These are phyloP conservation scores for Lepidocyrtoides sp. DNA, from an alignment of 2,888 invertebrate genomes.

Conservation along the genomic window DNA sequence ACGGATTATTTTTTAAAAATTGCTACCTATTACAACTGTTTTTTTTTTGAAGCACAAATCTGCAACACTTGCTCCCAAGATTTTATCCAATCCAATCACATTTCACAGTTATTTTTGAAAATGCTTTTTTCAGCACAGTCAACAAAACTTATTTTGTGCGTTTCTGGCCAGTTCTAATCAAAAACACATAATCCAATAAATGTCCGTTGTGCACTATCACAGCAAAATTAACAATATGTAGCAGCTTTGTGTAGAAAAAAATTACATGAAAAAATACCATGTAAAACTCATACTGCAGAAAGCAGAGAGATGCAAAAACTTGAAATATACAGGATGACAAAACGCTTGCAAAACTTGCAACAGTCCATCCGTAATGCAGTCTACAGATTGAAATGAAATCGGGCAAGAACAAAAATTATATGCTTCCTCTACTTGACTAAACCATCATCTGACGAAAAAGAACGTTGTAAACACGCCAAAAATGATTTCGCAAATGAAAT, in stretches of 20 bases:
- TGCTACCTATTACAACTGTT: background rate
- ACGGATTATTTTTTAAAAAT: too few relatives aligned
- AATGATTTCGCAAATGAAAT: conserved; percentile 42
- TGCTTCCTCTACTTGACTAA: conserved; percentile 32
- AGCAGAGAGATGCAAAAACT: background rate
- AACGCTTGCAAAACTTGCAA: background rate
- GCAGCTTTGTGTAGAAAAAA: background rate
- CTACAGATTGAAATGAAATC: background rate
- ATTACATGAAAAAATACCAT: background rate
- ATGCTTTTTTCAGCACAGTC: too few relatives aligned
- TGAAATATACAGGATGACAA: background rate
- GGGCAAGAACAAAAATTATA: background rate
- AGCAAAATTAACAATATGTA: background rate
- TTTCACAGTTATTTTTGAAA: too few relatives aligned
- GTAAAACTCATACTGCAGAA: too few relatives aligned
- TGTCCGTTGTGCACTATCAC: background rate
- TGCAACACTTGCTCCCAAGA: too few relatives aligned
- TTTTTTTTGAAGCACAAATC: background rate
- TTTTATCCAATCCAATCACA: too few relatives aligned
- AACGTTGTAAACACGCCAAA: conserved; percentile 43
- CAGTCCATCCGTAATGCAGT: background rate
- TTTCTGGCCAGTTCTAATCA: too few relatives aligned
- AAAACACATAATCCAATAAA: too few relatives aligned
- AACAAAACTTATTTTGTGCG: too few relatives aligned
- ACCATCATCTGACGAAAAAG: conserved; percentile 40